phyloP scores from a whole-genome alignment of 2,888 invertebrate genomes.

The Sinopyrophorus schimmeli region DNA sequence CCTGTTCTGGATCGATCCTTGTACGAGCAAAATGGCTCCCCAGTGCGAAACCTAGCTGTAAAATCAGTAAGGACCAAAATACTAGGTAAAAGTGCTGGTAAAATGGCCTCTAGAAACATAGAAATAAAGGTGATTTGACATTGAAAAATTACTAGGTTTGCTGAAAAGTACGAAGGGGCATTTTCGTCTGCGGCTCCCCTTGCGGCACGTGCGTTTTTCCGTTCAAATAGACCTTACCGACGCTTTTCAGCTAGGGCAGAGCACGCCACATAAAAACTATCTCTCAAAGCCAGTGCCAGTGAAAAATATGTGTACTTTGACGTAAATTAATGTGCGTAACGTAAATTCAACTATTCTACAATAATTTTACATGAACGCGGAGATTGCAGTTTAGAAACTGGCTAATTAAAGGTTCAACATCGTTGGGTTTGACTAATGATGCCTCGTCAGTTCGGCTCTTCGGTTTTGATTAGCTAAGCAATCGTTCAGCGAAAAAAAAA shows the following conservation, averaged over 20 bases:
- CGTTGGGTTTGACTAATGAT: slow-evolving; percentile 40
- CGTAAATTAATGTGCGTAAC: slow-evolving; percentile 58
- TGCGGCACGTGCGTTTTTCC: slow-evolving; percentile 52
- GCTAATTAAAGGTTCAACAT: slow-evolving; percentile 46
- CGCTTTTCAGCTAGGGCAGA: slow-evolving; percentile 45
- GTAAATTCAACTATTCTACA: slow-evolving; percentile 57
- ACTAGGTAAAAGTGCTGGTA: slow-evolving; percentile 40
- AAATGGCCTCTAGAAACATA: slow-evolving; percentile 50
- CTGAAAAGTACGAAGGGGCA: slow-evolving; percentile 52
- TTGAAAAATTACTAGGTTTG: slow-evolving; percentile 54
- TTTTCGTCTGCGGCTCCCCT: slow-evolving; percentile 46
- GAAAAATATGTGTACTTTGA: slow-evolving; percentile 58
- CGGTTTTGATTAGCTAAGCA: slow-evolving; percentile 49
- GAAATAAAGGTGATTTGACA: slow-evolving; percentile 52
- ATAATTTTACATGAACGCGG: slow-evolving; percentile 53
- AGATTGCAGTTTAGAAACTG: slow-evolving; percentile 46
- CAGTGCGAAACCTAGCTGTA: slow-evolving; percentile 54
- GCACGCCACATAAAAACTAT: slow-evolving; percentile 56
- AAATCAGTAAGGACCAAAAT: slow-evolving; percentile 53
- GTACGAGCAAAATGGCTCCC: slow-evolving; percentile 56
- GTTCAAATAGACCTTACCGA: slow-evolving; percentile 52
- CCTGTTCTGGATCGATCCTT: slow-evolving; percentile 55
- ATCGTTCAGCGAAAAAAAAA: too few species aligned
- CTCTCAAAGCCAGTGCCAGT: slow-evolving; percentile 55
- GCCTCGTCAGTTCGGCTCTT: slow-evolving; percentile 49